phyloP scores from a whole-genome alignment of 2,113 vertebrate species.

The Labrus mixtus region DNA sequence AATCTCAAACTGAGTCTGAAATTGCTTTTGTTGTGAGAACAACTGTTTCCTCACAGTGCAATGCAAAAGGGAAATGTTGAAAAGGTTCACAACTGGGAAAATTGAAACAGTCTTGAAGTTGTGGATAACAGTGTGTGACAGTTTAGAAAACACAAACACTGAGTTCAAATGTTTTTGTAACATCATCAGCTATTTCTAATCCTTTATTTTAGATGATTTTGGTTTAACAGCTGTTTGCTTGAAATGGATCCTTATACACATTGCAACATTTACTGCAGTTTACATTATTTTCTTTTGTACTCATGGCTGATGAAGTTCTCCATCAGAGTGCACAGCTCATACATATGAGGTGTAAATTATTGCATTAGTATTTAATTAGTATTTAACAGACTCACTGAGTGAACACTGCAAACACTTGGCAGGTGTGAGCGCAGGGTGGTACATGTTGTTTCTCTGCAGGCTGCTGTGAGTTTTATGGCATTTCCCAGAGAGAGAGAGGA shows the following conservation, averaged over 20 bases:
- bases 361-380: background rate
- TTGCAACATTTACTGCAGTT: background rate
- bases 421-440: slow-evolving; percentile 48
- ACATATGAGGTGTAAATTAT: slow-evolving; percentile 1
- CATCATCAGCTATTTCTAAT: background rate
- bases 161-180: no score
- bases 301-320: background rate
- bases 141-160: no score
- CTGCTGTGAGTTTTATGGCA: slow-evolving; percentile 61
- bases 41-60: background rate
- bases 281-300: background rate
- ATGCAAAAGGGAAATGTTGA: background rate
- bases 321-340: background rate
- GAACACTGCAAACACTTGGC: slow-evolving; percentile 20
- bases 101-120: background rate
- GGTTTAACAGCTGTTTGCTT: no score
- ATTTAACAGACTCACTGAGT: slow-evolving; percentile 18
- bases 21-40: no score
- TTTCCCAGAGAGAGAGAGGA: slow-evolving; percentile 58
- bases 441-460: slow-evolving; percentile 20
- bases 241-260: no score
- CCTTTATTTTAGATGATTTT: background rate
- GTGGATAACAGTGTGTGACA: background rate
- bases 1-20: no score
- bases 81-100: background rate